A percentile compares a stretch with the other conserved stretches of the same genome.
Evolutionary conservation across 35 echinoderm and acorn worm species (phyloP).

Genomic region (Nesometra sesokonis): DNA sequence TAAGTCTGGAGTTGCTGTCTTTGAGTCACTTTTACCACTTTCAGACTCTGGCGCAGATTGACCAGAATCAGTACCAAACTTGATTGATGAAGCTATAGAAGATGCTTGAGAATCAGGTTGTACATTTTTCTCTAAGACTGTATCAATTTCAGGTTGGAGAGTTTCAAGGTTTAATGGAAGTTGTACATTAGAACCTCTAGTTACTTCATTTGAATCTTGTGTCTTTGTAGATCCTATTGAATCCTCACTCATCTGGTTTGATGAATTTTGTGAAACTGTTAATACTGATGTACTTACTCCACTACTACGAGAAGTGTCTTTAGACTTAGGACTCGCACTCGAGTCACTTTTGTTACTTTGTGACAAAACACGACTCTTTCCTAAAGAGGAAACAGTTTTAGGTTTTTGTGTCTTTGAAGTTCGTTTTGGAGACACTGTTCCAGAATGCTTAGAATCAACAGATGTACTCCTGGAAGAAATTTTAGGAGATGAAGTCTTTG

Average conservation of each 20-base stretch:
- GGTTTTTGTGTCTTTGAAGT: background rate
- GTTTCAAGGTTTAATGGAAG: conserved; percentile 26
- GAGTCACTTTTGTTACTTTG: background rate
- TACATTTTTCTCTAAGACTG: background rate
- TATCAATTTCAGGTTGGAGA: conserved; percentile 2
- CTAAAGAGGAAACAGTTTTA: background rate
- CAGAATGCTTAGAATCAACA: background rate
- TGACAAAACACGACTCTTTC: background rate
- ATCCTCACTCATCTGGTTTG: background rate
- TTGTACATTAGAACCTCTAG: conserved; percentile 25
- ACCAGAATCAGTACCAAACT: background rate
- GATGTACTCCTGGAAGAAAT: background rate
- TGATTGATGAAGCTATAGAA: conserved; percentile 3
- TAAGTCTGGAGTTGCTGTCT: background rate
- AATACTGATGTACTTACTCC: background rate
- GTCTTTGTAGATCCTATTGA: background rate
- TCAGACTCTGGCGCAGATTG: background rate
- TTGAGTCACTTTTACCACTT: background rate
- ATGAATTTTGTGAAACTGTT: background rate
- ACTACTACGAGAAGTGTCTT: background rate
- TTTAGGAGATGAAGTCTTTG: background rate
- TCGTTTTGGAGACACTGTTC: background rate
- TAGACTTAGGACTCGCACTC: background rate
- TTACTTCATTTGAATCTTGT: background rate
- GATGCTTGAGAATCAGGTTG: conserved; percentile 9